Base-by-base conservation (phyloP, 2,113 vertebrate species). In the Chlorocebus sabaeus region DNA sequence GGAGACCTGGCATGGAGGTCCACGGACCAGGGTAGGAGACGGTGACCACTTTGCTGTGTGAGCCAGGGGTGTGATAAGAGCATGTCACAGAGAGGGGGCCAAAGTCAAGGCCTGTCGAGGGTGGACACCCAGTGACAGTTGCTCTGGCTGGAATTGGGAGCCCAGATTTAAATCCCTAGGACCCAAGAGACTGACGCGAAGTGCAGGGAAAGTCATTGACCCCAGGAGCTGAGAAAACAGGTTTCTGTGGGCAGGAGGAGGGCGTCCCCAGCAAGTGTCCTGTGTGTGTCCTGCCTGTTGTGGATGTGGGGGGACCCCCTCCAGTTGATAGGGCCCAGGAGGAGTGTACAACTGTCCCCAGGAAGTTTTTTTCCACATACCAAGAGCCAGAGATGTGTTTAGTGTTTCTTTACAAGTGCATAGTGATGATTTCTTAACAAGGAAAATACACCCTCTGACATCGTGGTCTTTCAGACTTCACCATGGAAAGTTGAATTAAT, bases 371-470 rank as follows among this genome's bases (percentile, higher is more conserved):
- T 68, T 59, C 38, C 40, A 61, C 17, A 79, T 50, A 5, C 35
- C 11, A 32, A 64, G 38, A 88, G 38, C 5, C 23, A 55, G 12
- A 73, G 57, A 23, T 30, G 10, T 45, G 52, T 23, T 35, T 61
- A 57, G 27, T 64, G 23, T 38, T 61, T 45, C 3, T 45, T 17
- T 73, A 8, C 40, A 13, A 45, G 27, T 10, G n/a, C 8, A 9
- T 35, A n/a, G 45, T 67, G n/a, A 81, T 59, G 11, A 14, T 2
- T 68, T 10, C 5, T 23, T 48, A 45, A 27, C 40, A 52, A 40
- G 17, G 43, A 32, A 5, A 7, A 3, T 70, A 22, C 10, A 5
- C 8, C 25, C 50, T 30, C 3, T 22, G 3, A 11, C 12, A 2
- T 1, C 16, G 6, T 18, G 32, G 14, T 43, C 40, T 92, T 64